phyloP scores from a whole-genome alignment of 1,140 invertebrate genomes.

The Drosophila neocordata region DNA sequence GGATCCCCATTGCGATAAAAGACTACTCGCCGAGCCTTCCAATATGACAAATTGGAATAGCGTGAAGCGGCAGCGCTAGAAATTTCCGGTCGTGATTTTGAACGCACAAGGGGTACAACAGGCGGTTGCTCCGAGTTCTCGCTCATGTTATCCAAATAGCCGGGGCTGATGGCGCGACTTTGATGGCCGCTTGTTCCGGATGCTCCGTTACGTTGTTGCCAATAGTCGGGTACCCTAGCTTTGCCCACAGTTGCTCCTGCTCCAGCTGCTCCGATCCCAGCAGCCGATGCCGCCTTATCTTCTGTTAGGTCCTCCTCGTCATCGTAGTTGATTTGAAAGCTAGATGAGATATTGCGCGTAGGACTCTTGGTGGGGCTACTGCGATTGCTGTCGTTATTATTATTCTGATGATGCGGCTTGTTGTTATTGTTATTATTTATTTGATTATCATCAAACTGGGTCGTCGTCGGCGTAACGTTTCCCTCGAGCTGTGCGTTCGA shows the following conservation, averaged over 20 bases:
- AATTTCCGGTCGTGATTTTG: conserved; percentile 82
- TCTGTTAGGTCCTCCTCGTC: conserved; percentile 65
- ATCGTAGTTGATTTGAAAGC: conserved; percentile 63
- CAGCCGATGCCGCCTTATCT: conserved; percentile 38
- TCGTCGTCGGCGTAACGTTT: conserved; percentile 76
- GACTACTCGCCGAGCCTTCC: conserved; percentile 92
- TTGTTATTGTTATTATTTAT: conserved; percentile 44
- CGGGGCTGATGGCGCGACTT: conserved; percentile 67
- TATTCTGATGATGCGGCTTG: conserved; percentile 20
- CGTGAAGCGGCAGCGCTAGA: conserved; percentile 84
- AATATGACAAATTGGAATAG: conserved; percentile 92
- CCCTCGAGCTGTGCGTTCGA: conserved; percentile 80
- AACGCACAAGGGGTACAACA: conserved; percentile 73
- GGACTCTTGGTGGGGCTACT: conserved; percentile 66
- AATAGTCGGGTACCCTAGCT: conserved; percentile 65
- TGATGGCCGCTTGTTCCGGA: conserved; percentile 58
- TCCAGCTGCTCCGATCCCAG: conserved; percentile 27
- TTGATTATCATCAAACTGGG: conserved; percentile 73
- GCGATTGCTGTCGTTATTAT: conserved; percentile 50
- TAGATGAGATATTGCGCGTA: conserved; percentile 43
- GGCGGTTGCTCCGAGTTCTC: conserved; percentile 81
- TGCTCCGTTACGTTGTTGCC: conserved; percentile 70
- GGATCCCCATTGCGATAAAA: conserved; percentile 97
- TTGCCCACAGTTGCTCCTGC: conserved; percentile 23
- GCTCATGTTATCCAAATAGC: conserved; percentile 81